A percentile compares a stretch with the other conserved stretches of the same genome.
phyloP scores from a whole-genome alignment of 23 tunicate species.

The Styela clava region DNA sequence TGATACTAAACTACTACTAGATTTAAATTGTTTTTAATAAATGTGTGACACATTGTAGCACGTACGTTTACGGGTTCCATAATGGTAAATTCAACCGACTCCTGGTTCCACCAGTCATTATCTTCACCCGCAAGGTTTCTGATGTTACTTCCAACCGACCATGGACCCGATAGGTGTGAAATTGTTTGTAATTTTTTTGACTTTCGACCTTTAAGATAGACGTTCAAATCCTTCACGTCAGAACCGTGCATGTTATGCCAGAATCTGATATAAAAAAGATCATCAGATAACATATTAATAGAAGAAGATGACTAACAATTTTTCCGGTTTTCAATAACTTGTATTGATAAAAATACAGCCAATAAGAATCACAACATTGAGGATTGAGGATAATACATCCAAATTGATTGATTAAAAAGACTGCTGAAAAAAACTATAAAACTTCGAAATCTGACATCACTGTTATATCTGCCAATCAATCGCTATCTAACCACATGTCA shows the following conservation, averaged over 20 bases:
- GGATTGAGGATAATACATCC: too few relatives aligned
- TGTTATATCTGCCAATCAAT: not conserved
- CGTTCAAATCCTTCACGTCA: constrained; percentile 74
- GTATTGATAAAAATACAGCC: too few relatives aligned
- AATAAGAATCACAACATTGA: too few relatives aligned
- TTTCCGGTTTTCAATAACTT: too few relatives aligned
- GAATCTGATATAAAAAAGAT: constrained; percentile 33
- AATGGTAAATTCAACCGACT: constrained; percentile 29
- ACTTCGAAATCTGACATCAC: too few relatives aligned
- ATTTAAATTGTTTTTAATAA: too few relatives aligned
- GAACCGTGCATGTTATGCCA: constrained; percentile 97
- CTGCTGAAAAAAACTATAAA: too few relatives aligned
- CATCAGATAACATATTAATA: not conserved
- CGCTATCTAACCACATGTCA: not conserved
- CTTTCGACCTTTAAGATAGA: constrained; percentile 34
- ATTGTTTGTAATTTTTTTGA: constrained; percentile 15
- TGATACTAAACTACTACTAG: too few relatives aligned
- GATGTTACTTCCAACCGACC: constrained; percentile 56
- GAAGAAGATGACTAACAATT: too few relatives aligned
- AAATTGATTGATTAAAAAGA: too few relatives aligned
- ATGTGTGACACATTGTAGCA: too few relatives aligned
- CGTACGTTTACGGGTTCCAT: constrained; percentile 44
- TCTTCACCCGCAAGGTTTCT: constrained; percentile 30
- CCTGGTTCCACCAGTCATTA: constrained; percentile 90
- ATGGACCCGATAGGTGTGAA: constrained; percentile 60